Evolutionary conservation across 2,888 invertebrate species (phyloP), one percentile per base, ranked within the genome.

Genomic region (Drosophila rellima): DNA sequence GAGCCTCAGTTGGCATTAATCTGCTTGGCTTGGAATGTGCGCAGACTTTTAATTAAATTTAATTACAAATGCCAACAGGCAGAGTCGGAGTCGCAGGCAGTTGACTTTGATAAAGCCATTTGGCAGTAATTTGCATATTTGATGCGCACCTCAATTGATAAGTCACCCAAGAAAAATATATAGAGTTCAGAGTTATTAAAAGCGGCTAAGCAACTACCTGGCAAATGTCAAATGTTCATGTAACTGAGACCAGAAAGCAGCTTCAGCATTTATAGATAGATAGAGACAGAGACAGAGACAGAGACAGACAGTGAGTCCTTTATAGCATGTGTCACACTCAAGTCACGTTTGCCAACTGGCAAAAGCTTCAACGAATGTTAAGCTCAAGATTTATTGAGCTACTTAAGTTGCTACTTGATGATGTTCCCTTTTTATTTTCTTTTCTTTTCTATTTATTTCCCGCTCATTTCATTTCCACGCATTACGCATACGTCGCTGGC

Each of bases 11-110:
- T 70, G 74, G 76, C 73, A 77, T 77, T 77, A 73, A 76, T 77
- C 76, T 76, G 70, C 65, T 60, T 63, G 70, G 71, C 62, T 59
- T 59, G 57, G 79, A 79, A 80, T 79, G 72, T 74, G 80, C 77
- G 67, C 82, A 68, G 82, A 85, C 79, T 81, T 83, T 82, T 83
- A 83, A 83, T 83, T 83, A 85, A 83, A 85, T 85, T 83, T 83
- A 83, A 83, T 83, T 83, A 73, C 85, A 82, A 85, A 79, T 82
- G 82, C 82, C 84, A 68, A 67, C 74, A 60, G 62, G 51, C 45
- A 39, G 26, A 54, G 69, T 54, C 48, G 42, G 26, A 54, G 69
- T 54, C 48, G 39, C 11, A 39, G 37, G 60, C 73, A 52, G 52
- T 59, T 72, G 77, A 78, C 74, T 78, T 81, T 79, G 69, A 69